Percentiles rank a stretch among this genome's conserved stretches.
These are phyloP conservation scores for Camelus bactrianus DNA, from an alignment of 2,113 vertebrate species.

Conservation along the genomic window DNA sequence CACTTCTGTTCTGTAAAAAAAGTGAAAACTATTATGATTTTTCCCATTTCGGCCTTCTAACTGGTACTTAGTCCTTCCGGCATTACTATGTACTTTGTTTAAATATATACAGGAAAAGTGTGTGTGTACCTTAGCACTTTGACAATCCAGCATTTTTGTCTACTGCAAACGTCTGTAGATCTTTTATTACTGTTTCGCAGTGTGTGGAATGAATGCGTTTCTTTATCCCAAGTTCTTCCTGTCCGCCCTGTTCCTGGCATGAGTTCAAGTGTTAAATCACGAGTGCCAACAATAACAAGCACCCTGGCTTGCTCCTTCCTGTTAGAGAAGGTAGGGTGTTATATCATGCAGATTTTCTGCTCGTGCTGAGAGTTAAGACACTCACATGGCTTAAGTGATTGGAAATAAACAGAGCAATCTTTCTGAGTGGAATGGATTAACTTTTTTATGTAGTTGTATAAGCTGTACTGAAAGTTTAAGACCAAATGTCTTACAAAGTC, in stretches of 20 bases:
- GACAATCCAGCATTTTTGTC: constrained; percentile 3
- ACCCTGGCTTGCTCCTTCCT: neutral
- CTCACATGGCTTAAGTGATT: neutral
- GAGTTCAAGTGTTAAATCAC: constrained; percentile 36
- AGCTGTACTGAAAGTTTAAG: neutral
- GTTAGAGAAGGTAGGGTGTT: neutral
- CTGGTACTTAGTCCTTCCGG: neutral
- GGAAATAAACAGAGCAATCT: neutral
- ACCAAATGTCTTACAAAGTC: neutral
- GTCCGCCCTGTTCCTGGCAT: constrained; percentile 54
- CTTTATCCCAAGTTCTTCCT: constrained; percentile 60
- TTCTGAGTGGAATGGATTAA: neutral
- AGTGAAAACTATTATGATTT: neutral
- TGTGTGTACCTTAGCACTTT: neutral
- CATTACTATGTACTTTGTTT: neutral
- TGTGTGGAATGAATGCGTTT: constrained; percentile 34
- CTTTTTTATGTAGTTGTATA: neutral
- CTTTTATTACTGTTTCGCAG: constrained; percentile 52
- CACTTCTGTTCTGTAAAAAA: neutral
- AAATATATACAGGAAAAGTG: constrained; percentile 20
- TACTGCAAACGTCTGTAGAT: constrained; percentile 23
- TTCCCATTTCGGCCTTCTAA: constrained; percentile 20
- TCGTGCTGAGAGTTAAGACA: neutral
- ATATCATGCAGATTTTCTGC: neutral
- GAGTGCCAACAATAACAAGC: constrained; percentile 57